A percentile compares a stretch with the other conserved stretches of the same genome.
Conservation (phyloP, 2,797 vertebrate species). For the Thripadectes ignobilis region DNA sequence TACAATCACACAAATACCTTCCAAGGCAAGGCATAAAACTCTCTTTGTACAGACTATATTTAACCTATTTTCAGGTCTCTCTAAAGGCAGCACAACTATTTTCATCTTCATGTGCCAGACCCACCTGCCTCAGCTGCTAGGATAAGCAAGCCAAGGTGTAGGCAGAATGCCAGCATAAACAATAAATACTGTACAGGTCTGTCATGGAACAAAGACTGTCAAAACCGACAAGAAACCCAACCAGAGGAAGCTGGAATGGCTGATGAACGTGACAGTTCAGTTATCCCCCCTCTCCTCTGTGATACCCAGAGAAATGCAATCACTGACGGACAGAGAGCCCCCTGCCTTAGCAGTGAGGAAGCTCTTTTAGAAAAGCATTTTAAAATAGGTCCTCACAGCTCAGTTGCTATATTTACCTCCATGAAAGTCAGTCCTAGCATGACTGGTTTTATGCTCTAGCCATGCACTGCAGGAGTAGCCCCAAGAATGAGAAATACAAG, state of each 20-base stretch:
- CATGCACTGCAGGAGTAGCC: not conserved
- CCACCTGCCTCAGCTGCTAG: constrained; percentile 1
- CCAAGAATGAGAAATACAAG: not conserved
- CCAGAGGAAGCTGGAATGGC: not conserved
- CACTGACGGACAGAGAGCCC: accelerated
- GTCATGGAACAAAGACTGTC: not conserved
- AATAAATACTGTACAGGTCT: not conserved
- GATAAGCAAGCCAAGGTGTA: not conserved
- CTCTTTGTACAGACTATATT: not conserved
- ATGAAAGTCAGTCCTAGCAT: not conserved
- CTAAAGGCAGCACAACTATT: not conserved
- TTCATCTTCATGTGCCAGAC: not conserved
- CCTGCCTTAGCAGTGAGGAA: not conserved
- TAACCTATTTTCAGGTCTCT: not conserved
- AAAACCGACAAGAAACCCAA: not conserved
- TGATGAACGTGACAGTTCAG: not conserved
- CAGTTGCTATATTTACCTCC: not conserved
- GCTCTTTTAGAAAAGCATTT: not conserved
- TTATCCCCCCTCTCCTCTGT: not conserved
- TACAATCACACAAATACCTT: not conserved
- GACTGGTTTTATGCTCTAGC: not conserved
- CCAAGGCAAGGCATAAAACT: not conserved
- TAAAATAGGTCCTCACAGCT: not conserved
- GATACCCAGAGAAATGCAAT: accelerated
- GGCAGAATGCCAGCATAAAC: not conserved